Evolutionary conservation across 2,888 invertebrate genomes (phyloP), one percentile per base, ranked within the genome.

Genomic region (Microchrysa polita): DNA sequence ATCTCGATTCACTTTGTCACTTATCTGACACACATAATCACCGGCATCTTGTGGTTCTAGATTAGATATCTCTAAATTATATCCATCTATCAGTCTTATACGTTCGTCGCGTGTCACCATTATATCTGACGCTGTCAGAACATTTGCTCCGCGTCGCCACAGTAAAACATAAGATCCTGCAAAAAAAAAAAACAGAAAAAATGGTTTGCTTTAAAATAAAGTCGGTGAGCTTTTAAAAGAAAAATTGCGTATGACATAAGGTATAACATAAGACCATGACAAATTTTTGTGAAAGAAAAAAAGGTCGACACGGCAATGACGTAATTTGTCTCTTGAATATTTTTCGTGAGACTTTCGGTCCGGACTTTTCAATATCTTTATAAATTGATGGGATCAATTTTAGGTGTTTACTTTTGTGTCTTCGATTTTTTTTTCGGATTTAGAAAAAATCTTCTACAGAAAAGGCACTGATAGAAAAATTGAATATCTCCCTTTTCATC

Each of bases 11-110:
- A 89, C 88, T 61, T 89, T 88, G 83, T 91, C 91, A 65, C 90
- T 90, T 77, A 92, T 89, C 85, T 91, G 91, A 82, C 92, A 92
- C 16, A 91, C 90, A 85, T 92, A 92, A 86, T 91, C 90, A 4
- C 90, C 90, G 74, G 85, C 85, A 81, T 85, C 91, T 86, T 90
- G 90, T 1, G 91, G 91, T 73, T 90, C 89, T 40, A 91, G 89
- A 79, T 90, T 89, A 55, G 89, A 89, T 80, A 92, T 91, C 83
- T 91, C 90, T 78, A 92, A 85, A 81, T 91, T 90, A 82, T 90
- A 91, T 5, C 91, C 91, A 80, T 91, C 90, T 72, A 90, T 90
- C 77, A 92, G 87, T 22, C 90, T 86, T 85, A 91, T 88, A 79
- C 91, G 82, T 78, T 89, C 88, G 81, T 92, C 91, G 69, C 90